Evolutionary conservation across 1,140 invertebrate genomes (phyloP).

Genomic region (Drosophila triauraria): DNA sequence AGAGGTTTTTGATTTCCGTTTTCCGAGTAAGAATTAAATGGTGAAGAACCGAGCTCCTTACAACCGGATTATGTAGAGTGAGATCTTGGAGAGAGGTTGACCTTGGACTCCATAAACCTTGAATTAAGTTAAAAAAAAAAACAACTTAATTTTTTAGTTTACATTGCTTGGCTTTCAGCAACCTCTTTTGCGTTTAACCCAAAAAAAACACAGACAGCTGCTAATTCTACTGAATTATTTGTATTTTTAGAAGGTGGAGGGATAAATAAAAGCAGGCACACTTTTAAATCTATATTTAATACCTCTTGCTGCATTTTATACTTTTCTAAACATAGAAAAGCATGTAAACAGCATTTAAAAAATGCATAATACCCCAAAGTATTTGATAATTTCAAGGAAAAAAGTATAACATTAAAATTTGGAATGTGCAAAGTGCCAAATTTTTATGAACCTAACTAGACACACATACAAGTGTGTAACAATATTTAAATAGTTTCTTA

Average conservation of each 20-base stretch:
- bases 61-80: not conserved
- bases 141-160: too few relatives aligned
- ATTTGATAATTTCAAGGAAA: not conserved
- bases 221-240: not conserved
- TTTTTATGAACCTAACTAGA: not conserved
- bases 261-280: slow-evolving; percentile 3
- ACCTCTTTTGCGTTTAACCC: not conserved
- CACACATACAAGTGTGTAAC: slow-evolving; percentile 1
- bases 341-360: not conserved
- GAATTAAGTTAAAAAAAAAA: too few relatives aligned
- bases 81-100: not conserved
- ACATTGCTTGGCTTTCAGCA: not conserved
- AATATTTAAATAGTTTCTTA: slow-evolving; percentile 3
- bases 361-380: not conserved
- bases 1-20: not conserved
- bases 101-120: not conserved
- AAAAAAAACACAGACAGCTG: not conserved
- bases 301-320: not conserved
- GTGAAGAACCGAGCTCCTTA: not conserved
- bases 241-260: slow-evolving; percentile 4
- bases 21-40: not conserved
- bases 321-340: not conserved
- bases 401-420: not conserved
- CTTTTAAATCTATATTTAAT: slow-evolving; percentile 8
- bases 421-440: too few relatives aligned